Conservation (phyloP, 2,113 vertebrate species). For the Phaethornis superciliosus region DNA sequence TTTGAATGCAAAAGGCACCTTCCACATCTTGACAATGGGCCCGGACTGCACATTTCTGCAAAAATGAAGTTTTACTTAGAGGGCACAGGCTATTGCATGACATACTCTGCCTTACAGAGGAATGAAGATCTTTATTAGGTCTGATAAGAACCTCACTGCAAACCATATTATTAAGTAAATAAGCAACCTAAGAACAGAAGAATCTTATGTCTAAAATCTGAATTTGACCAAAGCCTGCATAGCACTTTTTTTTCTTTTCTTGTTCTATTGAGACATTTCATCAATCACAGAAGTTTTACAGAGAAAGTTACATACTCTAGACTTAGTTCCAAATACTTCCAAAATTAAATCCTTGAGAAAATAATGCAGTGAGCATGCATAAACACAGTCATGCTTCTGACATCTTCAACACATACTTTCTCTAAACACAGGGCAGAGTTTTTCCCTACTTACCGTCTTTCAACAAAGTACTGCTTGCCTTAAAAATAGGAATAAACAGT, state of each 20-base stretch:
- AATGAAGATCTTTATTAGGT: not conserved
- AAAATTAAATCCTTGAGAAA: not conserved
- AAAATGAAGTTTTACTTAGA: not conserved
- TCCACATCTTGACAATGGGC: not conserved
- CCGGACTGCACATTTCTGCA: not conserved
- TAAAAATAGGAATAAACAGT: not conserved
- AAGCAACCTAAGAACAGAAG: not conserved
- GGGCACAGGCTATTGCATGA: not conserved
- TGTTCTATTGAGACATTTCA: not conserved
- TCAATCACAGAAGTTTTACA: not conserved
- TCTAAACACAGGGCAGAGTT: not conserved
- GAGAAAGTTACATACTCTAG: not conserved
- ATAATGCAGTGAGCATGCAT: not conserved
- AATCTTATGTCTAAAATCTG: not conserved
- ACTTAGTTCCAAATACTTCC: not conserved
- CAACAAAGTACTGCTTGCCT: not conserved
- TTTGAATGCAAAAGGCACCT: not conserved
- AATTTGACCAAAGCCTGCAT: not conserved
- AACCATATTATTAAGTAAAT: not conserved
- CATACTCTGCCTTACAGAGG: not conserved
- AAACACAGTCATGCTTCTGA: accelerated
- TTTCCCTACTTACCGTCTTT: not conserved
- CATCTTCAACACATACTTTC: not conserved
- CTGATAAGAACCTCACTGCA: not conserved
- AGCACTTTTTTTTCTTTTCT: not conserved